Conservation (phyloP, 2,888 invertebrate genomes). For the Syritta pipiens region DNA sequence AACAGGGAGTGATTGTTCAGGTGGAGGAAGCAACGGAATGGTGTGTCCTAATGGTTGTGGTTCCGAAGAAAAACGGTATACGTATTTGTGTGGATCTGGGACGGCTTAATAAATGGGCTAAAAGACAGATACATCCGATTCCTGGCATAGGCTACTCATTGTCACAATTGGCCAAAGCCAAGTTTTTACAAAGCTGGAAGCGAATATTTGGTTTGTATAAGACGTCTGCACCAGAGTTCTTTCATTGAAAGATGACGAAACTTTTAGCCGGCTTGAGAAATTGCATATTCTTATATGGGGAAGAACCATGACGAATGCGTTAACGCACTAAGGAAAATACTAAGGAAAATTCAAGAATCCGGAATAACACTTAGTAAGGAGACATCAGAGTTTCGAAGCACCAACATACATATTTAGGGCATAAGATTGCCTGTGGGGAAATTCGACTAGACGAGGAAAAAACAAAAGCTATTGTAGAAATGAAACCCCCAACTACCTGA, state of each 20-base stretch:
- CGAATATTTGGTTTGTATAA: conserved; percentile 17
- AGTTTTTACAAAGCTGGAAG: no score
- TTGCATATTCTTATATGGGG: conserved; percentile 12
- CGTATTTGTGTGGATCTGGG: conserved; percentile 9
- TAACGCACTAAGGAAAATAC: conserved; percentile 1
- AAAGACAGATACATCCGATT: conserved; percentile 1
- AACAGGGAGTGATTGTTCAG: not conserved
- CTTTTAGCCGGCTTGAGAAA: conserved; percentile 10
- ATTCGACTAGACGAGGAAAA: conserved; percentile 9
- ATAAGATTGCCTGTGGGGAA: conserved; percentile 9
- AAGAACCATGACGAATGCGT: conserved; percentile 5
- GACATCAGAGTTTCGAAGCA: conserved; percentile 10
- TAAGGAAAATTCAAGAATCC: not conserved
- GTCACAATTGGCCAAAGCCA: conserved; percentile 22
- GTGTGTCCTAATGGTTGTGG: conserved; percentile 25
- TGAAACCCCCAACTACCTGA: conserved; percentile 10
- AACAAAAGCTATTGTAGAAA: conserved; percentile 16
- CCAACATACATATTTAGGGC: conserved; percentile 8
- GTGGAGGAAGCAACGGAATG: conserved; percentile 19
- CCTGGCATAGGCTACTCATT: conserved; percentile 24
- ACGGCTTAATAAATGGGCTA: conserved; percentile 1
- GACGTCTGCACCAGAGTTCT: conserved; percentile 27
- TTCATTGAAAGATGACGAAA: conserved; percentile 17
- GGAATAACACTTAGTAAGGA: conserved; percentile 9
- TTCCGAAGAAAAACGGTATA: conserved; percentile 12